Percentiles rank a stretch among this genome's conserved stretches.
Conservation (phyloP, 2,113 vertebrate species). For the Corapipo altera region DNA sequence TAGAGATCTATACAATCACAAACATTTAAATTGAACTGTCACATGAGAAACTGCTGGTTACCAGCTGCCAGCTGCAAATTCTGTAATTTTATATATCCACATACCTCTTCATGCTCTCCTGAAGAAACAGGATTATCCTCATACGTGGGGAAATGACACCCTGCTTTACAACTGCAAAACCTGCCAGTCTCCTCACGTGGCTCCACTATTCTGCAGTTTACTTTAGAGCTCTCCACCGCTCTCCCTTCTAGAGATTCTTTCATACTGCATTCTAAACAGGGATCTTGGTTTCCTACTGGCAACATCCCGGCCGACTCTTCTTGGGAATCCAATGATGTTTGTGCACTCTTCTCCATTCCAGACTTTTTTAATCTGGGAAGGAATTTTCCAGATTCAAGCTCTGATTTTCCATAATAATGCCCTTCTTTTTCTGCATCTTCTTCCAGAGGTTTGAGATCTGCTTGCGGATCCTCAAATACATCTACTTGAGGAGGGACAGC, state of each 20-base stretch:
- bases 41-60: slow-evolving; percentile 38
- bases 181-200: slow-evolving; percentile 78
- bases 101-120: slow-evolving; percentile 85
- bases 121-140: slow-evolving; percentile 83
- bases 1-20: slow-evolving; percentile 9
- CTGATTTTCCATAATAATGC: slow-evolving; percentile 94
- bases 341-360: slow-evolving; percentile 99
- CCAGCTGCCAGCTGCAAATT: slow-evolving; percentile 35
- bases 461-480: slow-evolving; percentile 92
- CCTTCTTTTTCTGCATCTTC: slow-evolving; percentile 98
- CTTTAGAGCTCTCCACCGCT: slow-evolving; percentile 70
- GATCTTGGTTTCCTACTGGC: slow-evolving; percentile 79
- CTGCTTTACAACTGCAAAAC: slow-evolving; percentile 80
- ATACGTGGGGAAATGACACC: slow-evolving; percentile 79
- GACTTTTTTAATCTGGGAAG: slow-evolving; percentile 95
- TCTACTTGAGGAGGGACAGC: slow-evolving; percentile 82
- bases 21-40: slow-evolving; percentile 8
- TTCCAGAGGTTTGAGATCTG: slow-evolving; percentile 96
- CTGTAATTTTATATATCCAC: slow-evolving; percentile 49
- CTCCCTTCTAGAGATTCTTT: slow-evolving; percentile 75
- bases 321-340: slow-evolving; percentile 97
- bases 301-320: slow-evolving; percentile 86
- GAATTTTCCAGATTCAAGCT: slow-evolving; percentile 98
- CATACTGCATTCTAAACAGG: slow-evolving; percentile 85
- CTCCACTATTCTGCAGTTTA: slow-evolving; percentile 82